A percentile compares a stretch with the other conserved stretches of the same genome.
phyloP scores from a whole-genome alignment of 2,797 vertebrate species.

The Eremophila alpestris region DNA sequence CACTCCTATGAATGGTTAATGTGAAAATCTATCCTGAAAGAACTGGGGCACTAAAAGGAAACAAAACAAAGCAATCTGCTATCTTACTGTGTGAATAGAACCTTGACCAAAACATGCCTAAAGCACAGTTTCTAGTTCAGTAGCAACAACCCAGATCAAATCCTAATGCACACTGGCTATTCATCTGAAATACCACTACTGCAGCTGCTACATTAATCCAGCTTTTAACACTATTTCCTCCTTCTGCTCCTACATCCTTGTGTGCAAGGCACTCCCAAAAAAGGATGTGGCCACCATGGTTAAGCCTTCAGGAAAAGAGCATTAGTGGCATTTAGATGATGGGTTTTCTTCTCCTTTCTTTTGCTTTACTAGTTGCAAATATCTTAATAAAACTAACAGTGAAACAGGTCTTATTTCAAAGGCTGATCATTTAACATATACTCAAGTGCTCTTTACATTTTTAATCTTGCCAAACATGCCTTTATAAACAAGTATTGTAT shows the following conservation, averaged over 20 bases:
- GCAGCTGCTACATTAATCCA: background rate
- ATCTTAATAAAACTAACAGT: constrained; percentile 19
- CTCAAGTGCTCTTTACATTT: background rate
- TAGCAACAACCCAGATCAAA: background rate
- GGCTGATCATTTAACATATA: background rate
- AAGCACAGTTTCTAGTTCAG: background rate
- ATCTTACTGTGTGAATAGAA: background rate
- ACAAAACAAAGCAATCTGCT: background rate
- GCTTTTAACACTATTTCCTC: background rate
- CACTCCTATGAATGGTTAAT: background rate
- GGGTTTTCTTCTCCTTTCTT: background rate
- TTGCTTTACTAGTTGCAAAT: background rate
- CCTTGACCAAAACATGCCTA: background rate
- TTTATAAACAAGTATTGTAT: background rate
- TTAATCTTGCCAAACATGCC: background rate
- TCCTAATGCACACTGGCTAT: background rate
- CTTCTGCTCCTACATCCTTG: background rate
- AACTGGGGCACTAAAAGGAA: constrained; percentile 5
- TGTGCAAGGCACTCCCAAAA: background rate
- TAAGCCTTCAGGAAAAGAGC: background rate
- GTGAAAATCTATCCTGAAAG: background rate
- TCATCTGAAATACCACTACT: background rate
- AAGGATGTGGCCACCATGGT: background rate
- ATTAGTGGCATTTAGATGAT: background rate
- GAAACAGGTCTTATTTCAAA: constrained; percentile 13